Evolutionary conservation across 2,888 invertebrate species (phyloP).

Genomic region (Arge pagana): DNA sequence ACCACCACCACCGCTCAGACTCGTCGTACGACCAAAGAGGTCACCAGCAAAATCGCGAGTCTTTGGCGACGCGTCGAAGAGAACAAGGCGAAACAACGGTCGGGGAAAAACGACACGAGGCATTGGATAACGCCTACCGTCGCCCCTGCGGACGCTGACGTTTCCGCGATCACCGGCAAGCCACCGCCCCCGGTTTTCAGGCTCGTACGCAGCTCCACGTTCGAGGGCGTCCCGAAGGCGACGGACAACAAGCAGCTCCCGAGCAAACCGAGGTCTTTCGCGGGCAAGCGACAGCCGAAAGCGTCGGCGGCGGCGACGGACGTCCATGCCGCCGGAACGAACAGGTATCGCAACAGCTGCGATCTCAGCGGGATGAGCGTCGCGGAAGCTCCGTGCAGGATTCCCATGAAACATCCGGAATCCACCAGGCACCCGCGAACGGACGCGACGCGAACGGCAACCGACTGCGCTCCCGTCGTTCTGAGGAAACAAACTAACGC

Average conservation of each 20-base stretch:
- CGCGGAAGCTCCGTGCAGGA: conserved; percentile 42
- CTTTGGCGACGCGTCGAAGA: conserved; percentile 81
- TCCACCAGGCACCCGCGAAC: conserved; percentile 31
- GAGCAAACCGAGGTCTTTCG: conserved; percentile 14
- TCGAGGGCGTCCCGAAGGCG: conserved; percentile 61
- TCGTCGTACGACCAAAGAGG: conserved; percentile 62
- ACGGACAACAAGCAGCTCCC: conserved; percentile 26
- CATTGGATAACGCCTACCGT: conserved; percentile 63
- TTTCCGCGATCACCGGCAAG: conserved; percentile 28
- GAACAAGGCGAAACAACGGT: conserved; percentile 64
- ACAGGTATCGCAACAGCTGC: conserved; percentile 48
- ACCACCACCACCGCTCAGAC: conserved; percentile 39
- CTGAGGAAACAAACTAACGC: conserved; percentile 40
- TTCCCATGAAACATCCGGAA: conserved; percentile 43
- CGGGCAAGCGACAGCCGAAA: conserved; percentile 18
- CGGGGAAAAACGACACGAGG: conserved; percentile 64
- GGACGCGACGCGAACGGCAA: conserved; percentile 31
- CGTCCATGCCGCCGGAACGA: not conserved
- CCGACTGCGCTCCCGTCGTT: too few relatives aligned
- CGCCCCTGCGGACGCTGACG: conserved; percentile 25
- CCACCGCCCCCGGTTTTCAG: conserved; percentile 38
- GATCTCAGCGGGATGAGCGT: conserved; percentile 46
- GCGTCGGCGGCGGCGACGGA: not conserved
- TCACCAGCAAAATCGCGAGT: conserved; percentile 79
- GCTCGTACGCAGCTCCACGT: conserved; percentile 68